These are phyloP conservation scores for Cavia porcellus DNA, from an alignment of 2,113 vertebrate species.

Conservation along the genomic window DNA sequence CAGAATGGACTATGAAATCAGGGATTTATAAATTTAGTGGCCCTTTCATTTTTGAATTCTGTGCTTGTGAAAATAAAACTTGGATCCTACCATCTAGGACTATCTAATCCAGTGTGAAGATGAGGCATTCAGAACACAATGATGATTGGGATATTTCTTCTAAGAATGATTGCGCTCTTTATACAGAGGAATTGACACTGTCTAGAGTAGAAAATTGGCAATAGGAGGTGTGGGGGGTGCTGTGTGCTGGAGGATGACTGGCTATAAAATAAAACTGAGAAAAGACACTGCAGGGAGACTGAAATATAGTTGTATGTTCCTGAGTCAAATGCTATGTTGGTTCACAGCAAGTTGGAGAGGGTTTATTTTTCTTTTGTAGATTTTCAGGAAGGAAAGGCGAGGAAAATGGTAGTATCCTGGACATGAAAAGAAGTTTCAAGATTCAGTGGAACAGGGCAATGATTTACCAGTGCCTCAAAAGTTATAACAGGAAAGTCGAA, in stretches of 20 bases:
- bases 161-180: conserved; percentile 20
- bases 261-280: conserved; percentile 63
- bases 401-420: background rate
- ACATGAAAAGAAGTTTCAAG: conserved; percentile 6
- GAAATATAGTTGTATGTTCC: conserved; percentile 3
- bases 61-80: conserved; percentile 28
- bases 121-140: conserved; percentile 25
- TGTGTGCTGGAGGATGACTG: conserved; percentile 28
- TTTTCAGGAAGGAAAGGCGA: conserved; percentile 3
- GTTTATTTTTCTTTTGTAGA: background rate
- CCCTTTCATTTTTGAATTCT: conserved; percentile 49
- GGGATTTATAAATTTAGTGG: conserved; percentile 28
- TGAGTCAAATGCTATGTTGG: background rate
- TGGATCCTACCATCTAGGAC: background rate
- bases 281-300: conserved; percentile 19
- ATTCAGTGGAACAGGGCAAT: background rate
- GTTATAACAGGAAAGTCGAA: background rate
- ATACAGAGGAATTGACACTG: background rate
- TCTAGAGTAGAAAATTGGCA: conserved; percentile 35
- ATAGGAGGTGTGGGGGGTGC: background rate
- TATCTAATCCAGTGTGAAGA: conserved; percentile 28
- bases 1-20: conserved; percentile 15
- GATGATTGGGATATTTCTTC: background rate
- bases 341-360: background rate
- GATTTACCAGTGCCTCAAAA: background rate